phyloP scores from a whole-genome alignment of 2,888 invertebrate species.

The Sinhomidia bicolor region DNA sequence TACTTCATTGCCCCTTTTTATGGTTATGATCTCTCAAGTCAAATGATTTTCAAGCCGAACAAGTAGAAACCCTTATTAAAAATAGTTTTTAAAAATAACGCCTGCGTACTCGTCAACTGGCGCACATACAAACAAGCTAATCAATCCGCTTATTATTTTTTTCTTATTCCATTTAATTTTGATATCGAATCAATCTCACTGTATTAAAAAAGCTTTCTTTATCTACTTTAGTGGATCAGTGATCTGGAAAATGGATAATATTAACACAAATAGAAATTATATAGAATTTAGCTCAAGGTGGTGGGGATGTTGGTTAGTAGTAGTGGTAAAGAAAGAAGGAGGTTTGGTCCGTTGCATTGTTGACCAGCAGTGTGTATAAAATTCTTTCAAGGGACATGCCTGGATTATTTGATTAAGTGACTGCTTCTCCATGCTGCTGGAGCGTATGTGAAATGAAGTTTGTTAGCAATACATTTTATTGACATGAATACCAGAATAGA shows the following conservation, averaged over 20 bases:
- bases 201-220: conserved; percentile 12
- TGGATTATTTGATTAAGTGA: conserved; percentile 65
- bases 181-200: conserved; percentile 30
- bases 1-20: conserved; percentile 19
- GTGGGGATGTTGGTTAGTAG: not conserved
- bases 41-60: not conserved
- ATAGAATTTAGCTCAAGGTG: conserved; percentile 25
- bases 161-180: not conserved
- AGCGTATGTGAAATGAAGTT: conserved; percentile 11
- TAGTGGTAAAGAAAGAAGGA: not conserved
- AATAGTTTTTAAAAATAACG: not conserved
- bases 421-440: not conserved
- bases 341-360: not conserved
- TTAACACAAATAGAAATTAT: conserved; percentile 3
- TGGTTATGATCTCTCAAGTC: conserved; percentile 17
- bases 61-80: not conserved
- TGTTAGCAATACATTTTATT: conserved; percentile 12
- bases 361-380: conserved; percentile 5
- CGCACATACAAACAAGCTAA: not conserved
- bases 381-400: conserved; percentile 51
- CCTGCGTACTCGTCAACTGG: too few species aligned
- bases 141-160: conserved; percentile 33
- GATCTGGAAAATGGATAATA: conserved; percentile 46
- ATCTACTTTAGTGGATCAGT: conserved; percentile 42
- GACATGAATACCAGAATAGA: conserved; percentile 8